Evolutionary conservation across 2,797 vertebrate species (phyloP).

Genomic region (Jordanella pulchra): DNA sequence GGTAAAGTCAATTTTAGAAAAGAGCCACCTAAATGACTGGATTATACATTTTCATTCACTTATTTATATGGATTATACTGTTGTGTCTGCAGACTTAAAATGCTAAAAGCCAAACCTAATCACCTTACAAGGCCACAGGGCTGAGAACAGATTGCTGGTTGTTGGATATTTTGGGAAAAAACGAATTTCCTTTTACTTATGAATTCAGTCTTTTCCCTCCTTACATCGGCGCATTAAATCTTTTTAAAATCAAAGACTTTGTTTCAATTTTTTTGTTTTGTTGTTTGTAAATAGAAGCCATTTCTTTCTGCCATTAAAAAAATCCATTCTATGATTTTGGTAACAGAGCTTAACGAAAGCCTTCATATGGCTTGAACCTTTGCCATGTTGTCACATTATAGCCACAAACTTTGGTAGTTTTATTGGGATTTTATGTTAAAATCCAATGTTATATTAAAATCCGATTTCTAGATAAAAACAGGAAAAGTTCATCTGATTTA

Average conservation of each 20-base stretch:
- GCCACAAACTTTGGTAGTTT: background rate
- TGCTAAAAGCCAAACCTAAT: background rate
- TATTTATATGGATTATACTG: background rate
- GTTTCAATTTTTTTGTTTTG: too few relatives aligned
- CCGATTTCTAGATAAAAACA: too few relatives aligned
- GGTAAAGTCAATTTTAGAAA: background rate
- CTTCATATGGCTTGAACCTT: too few relatives aligned
- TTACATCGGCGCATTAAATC: background rate
- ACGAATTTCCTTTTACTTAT: too few relatives aligned
- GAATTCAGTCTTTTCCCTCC: background rate
- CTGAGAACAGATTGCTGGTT: too few relatives aligned
- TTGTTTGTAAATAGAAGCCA: conserved; percentile 42
- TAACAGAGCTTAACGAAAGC: background rate
- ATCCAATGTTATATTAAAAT: background rate
- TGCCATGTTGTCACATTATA: background rate
- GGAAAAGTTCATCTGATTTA: too few relatives aligned
- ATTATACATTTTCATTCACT: background rate
- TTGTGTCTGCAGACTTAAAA: background rate
- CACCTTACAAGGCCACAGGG: background rate
- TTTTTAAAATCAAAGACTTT: background rate
- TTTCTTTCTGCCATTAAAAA: conserved; percentile 14
- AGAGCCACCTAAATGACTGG: background rate
- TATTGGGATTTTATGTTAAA: background rate
- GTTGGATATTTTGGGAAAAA: too few relatives aligned
- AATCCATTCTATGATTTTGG: conserved; percentile 14